A percentile compares a stretch with the other conserved stretches of the same genome.
phyloP scores from a whole-genome alignment of 2,797 vertebrate genomes.

The Mus minutoides region DNA sequence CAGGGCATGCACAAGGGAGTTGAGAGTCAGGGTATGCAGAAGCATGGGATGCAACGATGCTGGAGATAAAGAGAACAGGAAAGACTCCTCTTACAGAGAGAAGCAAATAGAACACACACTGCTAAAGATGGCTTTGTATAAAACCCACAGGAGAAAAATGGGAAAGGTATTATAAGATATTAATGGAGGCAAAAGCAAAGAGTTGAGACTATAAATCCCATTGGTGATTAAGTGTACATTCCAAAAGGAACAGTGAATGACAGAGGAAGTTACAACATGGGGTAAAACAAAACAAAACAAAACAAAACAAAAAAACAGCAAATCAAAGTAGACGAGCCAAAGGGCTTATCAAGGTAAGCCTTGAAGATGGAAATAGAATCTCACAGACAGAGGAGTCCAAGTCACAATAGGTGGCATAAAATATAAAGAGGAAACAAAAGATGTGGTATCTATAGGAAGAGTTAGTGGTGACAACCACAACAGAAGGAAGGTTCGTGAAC shows the following conservation, averaged over 20 bases:
- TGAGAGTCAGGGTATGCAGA: neutral
- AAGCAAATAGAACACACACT: neutral
- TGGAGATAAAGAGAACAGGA: neutral
- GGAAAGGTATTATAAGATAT: constrained; percentile 22
- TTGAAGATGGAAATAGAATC: constrained; percentile 32
- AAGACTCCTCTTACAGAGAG: neutral
- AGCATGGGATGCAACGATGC: neutral
- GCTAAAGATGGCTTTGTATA: neutral
- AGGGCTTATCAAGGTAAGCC: neutral
- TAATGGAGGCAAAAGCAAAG: constrained; percentile 57
- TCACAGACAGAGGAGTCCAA: constrained; percentile 12
- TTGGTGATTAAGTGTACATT: neutral
- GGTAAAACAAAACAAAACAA: too few relatives aligned
- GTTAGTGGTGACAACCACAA: neutral
- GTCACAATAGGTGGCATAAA: neutral
- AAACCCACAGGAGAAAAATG: constrained; percentile 51
- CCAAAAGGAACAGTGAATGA: neutral
- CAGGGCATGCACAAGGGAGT: neutral
- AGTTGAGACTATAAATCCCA: constrained; percentile 38
- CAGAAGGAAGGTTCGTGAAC: neutral
- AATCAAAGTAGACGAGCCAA: neutral
- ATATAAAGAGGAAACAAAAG: neutral
- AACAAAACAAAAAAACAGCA: neutral
- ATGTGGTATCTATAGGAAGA: neutral
- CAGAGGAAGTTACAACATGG: neutral